Conservation (phyloP, 2,113 vertebrate species). For the Gallinago jamesoni region DNA sequence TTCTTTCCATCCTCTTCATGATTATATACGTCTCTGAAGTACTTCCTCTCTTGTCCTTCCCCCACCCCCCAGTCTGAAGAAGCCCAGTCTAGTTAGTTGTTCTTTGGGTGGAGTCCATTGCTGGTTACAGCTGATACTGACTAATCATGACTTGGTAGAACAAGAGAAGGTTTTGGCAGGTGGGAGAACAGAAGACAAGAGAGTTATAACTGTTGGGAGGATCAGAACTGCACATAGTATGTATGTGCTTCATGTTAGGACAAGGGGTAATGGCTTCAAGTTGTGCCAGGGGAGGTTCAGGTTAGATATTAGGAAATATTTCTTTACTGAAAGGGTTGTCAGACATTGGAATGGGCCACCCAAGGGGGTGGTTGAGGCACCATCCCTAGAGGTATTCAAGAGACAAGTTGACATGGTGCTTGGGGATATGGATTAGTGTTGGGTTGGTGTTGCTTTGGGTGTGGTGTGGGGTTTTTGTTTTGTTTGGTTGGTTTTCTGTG, state of each 20-base stretch:
- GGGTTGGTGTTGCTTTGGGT: no score
- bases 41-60: neutral
- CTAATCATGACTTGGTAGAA: neutral
- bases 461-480: no score
- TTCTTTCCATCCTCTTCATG: neutral
- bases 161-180: neutral
- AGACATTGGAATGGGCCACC: no score
- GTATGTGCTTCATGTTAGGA: neutral
- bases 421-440: no score
- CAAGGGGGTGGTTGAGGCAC: no score
- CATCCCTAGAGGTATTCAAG: no score
- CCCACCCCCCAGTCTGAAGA: neutral
- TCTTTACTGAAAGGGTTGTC: no score
- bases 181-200: neutral
- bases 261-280: no score
- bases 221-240: neutral
- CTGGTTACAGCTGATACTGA: neutral
- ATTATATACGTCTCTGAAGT: neutral
- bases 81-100: neutral
- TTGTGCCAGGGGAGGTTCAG: no score
- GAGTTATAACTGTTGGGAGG: neutral
- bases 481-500: no score
- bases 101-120: neutral
- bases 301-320: no score
- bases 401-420: no score